These are phyloP conservation scores for Brachionus rubens DNA, from an alignment of 1,140 invertebrate species.

Conservation along the genomic window DNA sequence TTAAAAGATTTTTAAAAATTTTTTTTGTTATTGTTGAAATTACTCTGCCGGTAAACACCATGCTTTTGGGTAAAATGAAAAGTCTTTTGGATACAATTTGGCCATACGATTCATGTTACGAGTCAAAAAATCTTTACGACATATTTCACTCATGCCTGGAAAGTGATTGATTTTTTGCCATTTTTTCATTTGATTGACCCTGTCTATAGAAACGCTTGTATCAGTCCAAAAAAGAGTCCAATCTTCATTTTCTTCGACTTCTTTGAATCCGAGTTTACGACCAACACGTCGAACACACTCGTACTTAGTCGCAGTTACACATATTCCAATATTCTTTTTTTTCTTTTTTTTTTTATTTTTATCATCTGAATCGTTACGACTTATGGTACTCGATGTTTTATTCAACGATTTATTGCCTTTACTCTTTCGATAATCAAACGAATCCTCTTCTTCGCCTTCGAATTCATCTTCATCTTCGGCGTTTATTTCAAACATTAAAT, in stretches of 20 bases:
- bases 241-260: slow-evolving; percentile 73
- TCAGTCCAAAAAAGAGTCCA: slow-evolving; percentile 89
- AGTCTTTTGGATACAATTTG: slow-evolving; percentile 78
- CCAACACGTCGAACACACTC: slow-evolving; percentile 62
- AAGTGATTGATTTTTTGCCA: slow-evolving; percentile 84
- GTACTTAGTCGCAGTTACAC: slow-evolving; percentile 40
- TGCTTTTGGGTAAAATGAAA: slow-evolving; percentile 85
- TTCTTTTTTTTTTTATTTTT: slow-evolving; percentile 42
- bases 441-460: slow-evolving; percentile 30
- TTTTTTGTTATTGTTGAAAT: not conserved
- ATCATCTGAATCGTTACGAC: slow-evolving; percentile 18
- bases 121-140: slow-evolving; percentile 78
- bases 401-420: not conserved
- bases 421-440: not conserved
- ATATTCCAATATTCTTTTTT: slow-evolving; percentile 42
- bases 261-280: slow-evolving; percentile 71
- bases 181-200: slow-evolving; percentile 81
- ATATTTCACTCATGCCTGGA: slow-evolving; percentile 85
- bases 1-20: slow-evolving; percentile 20
- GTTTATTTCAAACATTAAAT: slow-evolving; percentile 33
- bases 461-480: slow-evolving; percentile 39
- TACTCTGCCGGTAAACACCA: slow-evolving; percentile 87
- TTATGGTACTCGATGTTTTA: slow-evolving; percentile 4
- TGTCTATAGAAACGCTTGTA: slow-evolving; percentile 73
- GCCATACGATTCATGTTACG: slow-evolving; percentile 80